phyloP scores from a whole-genome alignment of 2,113 vertebrate species.

The Talpa occidentalis region DNA sequence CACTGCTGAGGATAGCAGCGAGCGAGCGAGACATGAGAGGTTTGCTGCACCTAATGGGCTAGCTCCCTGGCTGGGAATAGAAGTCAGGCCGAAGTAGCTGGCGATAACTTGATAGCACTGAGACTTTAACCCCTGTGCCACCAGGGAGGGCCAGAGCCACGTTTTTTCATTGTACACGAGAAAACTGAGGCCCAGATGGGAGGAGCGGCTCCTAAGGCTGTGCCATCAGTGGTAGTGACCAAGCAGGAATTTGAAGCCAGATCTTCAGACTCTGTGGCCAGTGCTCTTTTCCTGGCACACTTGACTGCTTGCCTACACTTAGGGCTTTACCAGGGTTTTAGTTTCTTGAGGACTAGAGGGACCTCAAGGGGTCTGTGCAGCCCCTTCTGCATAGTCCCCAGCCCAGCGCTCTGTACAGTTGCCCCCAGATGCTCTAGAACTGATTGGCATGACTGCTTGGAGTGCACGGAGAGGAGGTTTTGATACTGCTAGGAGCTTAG shows the following conservation, averaged over 20 bases:
- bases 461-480: not conserved
- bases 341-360: not conserved
- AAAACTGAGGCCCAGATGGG: not conserved
- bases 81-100: too few species aligned
- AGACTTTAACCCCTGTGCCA: too few species aligned
- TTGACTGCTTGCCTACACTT: not conserved
- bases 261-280: not conserved
- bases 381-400: not conserved
- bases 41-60: too few species aligned
- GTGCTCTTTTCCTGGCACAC: not conserved
- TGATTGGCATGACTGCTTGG: not conserved
- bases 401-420: not conserved
- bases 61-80: too few species aligned
- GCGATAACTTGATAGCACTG: too few species aligned
- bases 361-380: not conserved
- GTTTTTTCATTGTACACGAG: not conserved
- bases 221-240: not conserved
- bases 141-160: not conserved
- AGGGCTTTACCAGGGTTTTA: not conserved
- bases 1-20: too few species aligned
- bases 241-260: not conserved
- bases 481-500: not conserved
- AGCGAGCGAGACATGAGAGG: too few species aligned
- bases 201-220: not conserved
- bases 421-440: not conserved